These are phyloP conservation scores for Gastracanthus pulcherrimus DNA, from an alignment of 2,888 invertebrate genomes.

Conservation along the genomic window DNA sequence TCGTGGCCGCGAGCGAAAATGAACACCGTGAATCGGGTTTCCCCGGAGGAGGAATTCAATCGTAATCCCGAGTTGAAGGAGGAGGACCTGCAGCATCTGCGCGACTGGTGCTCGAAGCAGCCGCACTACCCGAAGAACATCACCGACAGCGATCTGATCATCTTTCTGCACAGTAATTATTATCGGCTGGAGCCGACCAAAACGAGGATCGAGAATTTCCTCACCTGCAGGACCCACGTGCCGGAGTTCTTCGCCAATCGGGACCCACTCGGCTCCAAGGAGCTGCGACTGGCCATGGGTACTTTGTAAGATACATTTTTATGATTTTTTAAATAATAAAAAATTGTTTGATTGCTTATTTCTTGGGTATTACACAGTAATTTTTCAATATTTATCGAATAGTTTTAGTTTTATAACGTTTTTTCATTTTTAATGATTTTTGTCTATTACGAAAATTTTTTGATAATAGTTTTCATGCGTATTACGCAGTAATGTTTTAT, in stretches of 20 bases:
- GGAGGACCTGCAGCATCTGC: constrained; percentile 81
- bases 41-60: constrained; percentile 80
- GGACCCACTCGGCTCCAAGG: constrained; percentile 78
- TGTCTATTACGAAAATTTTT: too few relatives aligned
- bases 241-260: constrained; percentile 75
- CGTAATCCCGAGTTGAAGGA: constrained; percentile 82
- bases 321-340: too few relatives aligned
- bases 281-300: constrained; percentile 77
- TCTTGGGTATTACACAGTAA: too few relatives aligned
- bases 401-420: too few relatives aligned
- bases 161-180: constrained; percentile 85
- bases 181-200: constrained; percentile 85
- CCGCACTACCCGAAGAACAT: constrained; percentile 81
- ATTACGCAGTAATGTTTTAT: too few relatives aligned
- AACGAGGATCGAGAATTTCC: constrained; percentile 84
- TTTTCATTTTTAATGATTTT: too few relatives aligned
- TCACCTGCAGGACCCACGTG: constrained; percentile 83
- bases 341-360: too few relatives aligned
- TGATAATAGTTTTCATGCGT: too few relatives aligned
- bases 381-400: too few relatives aligned
- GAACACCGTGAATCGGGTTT: constrained; percentile 74
- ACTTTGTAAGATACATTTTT: constrained; percentile 77
- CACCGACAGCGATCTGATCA: constrained; percentile 82
- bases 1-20: too few relatives aligned
- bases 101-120: constrained; percentile 83